These are phyloP conservation scores for Willowsia nigromaculata DNA, from an alignment of 2,888 invertebrate genomes.

Conservation along the genomic window DNA sequence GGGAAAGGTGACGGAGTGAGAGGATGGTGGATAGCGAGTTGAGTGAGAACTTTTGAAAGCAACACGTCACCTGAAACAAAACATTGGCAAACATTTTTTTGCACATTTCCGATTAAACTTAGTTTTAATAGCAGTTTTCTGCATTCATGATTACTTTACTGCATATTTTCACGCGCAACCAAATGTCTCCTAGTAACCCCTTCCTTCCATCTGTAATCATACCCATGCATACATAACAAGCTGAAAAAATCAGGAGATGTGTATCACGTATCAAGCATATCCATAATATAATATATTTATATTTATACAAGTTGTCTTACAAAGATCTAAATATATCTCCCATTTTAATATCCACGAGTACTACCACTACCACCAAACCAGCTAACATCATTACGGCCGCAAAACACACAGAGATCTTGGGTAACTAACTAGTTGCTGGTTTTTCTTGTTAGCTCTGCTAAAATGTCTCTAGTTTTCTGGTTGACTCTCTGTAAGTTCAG, in stretches of 20 bases:
- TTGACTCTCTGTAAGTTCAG: slow-evolving; percentile 30
- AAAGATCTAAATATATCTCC: slow-evolving; percentile 20
- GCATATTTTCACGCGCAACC: slow-evolving; percentile 21
- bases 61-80: neutral
- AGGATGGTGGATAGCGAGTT: neutral
- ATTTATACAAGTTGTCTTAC: neutral
- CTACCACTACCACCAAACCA: neutral
- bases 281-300: neutral
- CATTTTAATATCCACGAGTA: neutral
- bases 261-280: neutral
- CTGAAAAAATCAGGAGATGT: neutral
- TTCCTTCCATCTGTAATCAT: neutral
- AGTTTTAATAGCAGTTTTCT: no score
- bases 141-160: neutral
- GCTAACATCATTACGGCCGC: neutral
- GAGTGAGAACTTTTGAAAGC: neutral
- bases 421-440: slow-evolving; percentile 2
- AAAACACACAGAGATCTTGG: neutral
- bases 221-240: neutral
- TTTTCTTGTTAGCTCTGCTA: neutral
- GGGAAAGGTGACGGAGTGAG: neutral
- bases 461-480: slow-evolving; percentile 42
- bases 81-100: neutral
- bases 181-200: slow-evolving; percentile 29
- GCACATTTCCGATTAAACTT: no score